phyloP scores from a whole-genome alignment of 1,140 invertebrate species.

The Eriosoma lanigerum region DNA sequence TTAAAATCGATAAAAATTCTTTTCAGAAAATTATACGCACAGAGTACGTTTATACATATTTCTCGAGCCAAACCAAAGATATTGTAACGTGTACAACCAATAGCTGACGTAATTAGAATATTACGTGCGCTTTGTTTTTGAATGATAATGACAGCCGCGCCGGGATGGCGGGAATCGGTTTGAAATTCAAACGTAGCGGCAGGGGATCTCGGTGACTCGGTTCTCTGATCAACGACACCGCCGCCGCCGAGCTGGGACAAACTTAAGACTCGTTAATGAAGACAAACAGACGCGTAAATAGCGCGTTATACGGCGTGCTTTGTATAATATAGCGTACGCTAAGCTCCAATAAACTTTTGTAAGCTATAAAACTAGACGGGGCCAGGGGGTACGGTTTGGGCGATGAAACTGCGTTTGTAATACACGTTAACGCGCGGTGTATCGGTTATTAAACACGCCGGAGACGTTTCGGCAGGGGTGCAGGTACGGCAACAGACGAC shows the following conservation, averaged over 20 bases:
- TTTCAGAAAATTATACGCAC: too few species aligned
- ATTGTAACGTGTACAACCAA: not conserved
- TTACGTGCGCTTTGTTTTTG: not conserved
- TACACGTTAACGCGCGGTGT: constrained; percentile 20
- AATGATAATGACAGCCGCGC: not conserved
- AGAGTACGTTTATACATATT: too few species aligned
- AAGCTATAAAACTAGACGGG: constrained; percentile 32
- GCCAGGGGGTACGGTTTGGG: not conserved
- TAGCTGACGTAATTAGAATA: too few species aligned
- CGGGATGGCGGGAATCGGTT: not conserved
- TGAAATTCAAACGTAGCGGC: not conserved
- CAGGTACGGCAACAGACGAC: not conserved
- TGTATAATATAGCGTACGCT: constrained; percentile 25
- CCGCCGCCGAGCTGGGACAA: constrained; percentile 15
- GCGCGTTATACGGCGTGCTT: constrained; percentile 7
- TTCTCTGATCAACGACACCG: constrained; percentile 6
- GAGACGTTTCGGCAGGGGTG: not conserved
- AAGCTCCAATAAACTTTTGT: constrained; percentile 50
- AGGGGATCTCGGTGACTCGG: not conserved
- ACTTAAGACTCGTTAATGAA: constrained; percentile 47
- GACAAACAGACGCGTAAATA: constrained; percentile 49
- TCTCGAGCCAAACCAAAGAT: too few species aligned
- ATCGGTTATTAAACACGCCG: constrained; percentile 40
- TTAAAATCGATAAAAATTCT: too few species aligned
- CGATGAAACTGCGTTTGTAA: constrained; percentile 7